Evolutionary conservation across 2,797 vertebrate species (phyloP), one percentile per base, ranked within the genome.

Genomic region (Eulemur rubriventer): DNA sequence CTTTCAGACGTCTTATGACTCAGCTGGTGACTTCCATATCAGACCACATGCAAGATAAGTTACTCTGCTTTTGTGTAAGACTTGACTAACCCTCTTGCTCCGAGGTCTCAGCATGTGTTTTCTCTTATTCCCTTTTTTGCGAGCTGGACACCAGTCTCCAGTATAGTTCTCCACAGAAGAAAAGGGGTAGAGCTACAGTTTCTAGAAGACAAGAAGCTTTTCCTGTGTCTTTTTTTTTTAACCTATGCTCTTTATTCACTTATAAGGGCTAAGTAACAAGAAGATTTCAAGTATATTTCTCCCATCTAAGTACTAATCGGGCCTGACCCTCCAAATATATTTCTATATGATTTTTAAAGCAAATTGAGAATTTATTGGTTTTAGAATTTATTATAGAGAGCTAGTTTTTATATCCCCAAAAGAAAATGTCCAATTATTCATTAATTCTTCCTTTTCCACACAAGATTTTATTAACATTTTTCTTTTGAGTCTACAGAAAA

Each of bases 271-370:
- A 41, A 87, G 35, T 78, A 73, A 26, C 50, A 70, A 46, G 33
- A 67, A 55, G 7, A 2, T 75, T 86, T 30, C 38, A 87, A 46
- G 9, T 46, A 46, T 46, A 46, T 46, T 46, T 46, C 9, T 46
- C 43, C 43, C 43, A 46, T 46, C 9, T 10, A 46, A 46, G 43
- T 46, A 46, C 43, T 46, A 46, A 46, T 2, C 43, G 9, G 43
- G 43, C 43, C 43, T 9, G 8, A 46, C 43, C 43, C 43, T 2
- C 43, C 55, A 57, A 24, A 89, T 48, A 75, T 16, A 69, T 79
- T 84, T 96, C 43, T 93, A 4, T 83, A 24, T 87, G 87, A 73
- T 92, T 95, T 93, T 93, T 80, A 91, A 84, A 96, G 79, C 57
- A 78, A 85, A 91, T 17, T 79, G 55, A 55, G 28, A 80, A 18